Evolutionary conservation across 2,888 invertebrate species (phyloP).

Genomic region (Ceratothoa steindachneri): DNA sequence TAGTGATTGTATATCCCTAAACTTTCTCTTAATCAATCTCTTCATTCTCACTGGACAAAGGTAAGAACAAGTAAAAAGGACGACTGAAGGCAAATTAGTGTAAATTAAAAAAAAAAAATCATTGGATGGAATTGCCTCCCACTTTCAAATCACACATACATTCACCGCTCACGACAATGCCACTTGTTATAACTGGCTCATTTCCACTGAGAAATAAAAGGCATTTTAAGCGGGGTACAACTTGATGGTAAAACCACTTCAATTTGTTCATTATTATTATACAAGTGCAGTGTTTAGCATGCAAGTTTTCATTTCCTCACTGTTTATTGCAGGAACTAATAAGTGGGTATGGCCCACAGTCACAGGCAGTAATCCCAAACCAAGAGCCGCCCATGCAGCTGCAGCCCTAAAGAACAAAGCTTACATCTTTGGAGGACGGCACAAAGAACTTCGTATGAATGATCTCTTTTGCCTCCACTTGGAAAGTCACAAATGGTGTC

Average conservation of each 20-base stretch:
- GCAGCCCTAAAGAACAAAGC: conserved; percentile 25
- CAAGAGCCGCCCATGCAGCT: conserved; percentile 42
- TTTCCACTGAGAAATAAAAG: not conserved
- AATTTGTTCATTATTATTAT: not conserved
- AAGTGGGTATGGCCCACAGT: conserved; percentile 24
- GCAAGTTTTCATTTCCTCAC: no score
- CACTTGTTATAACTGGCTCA: not conserved
- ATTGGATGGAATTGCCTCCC: no score
- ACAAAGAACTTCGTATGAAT: conserved; percentile 30
- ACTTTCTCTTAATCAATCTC: no score
- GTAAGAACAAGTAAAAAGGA: no score
- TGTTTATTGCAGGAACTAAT: conserved; percentile 21
- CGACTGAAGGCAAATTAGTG: no score
- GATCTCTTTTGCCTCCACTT: conserved; percentile 35
- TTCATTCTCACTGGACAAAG: no score
- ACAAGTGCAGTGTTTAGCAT: not conserved
- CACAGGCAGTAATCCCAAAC: conserved; percentile 23
- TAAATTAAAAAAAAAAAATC: no score
- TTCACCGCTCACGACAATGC: not conserved
- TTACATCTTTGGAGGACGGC: conserved; percentile 41
- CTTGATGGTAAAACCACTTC: not conserved
- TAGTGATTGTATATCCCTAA: no score
- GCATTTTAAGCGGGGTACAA: not conserved
- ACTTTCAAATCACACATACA: no score
- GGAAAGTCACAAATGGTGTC: conserved; percentile 20